Conservation (phyloP, 2,888 invertebrate genomes). For the Phragmatobia fuliginosa region DNA sequence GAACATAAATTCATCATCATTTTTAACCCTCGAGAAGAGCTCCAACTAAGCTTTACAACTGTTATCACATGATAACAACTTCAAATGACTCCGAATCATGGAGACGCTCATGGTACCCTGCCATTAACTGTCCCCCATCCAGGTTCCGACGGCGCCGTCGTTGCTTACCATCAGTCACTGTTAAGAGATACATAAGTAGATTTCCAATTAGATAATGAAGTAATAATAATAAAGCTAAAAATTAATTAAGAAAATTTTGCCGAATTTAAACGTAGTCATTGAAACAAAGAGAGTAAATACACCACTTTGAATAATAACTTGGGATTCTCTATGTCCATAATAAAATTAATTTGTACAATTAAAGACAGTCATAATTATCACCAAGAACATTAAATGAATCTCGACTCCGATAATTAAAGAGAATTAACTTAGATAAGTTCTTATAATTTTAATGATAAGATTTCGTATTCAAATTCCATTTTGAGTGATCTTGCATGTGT, state of each 20-base stretch:
- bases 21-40: too few species aligned
- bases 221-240: too few species aligned
- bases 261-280: neutral
- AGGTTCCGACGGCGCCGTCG: too few species aligned
- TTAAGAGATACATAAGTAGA: neutral
- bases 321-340: conserved; percentile 25
- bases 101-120: too few species aligned
- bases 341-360: conserved; percentile 37
- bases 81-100: too few species aligned
- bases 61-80: too few species aligned
- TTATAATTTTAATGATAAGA: neutral
- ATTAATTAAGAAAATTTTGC: conserved; percentile 1
- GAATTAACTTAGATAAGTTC: conserved; percentile 38
- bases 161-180: too few species aligned
- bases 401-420: conserved; percentile 37
- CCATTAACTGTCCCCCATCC: too few species aligned
- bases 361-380: conserved; percentile 39
- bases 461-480: neutral
- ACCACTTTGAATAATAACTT: neutral
- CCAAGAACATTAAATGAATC: conserved; percentile 33
- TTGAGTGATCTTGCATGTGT: too few species aligned
- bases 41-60: too few species aligned
- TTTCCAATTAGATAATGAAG: neutral
- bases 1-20: too few species aligned
- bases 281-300: conserved; percentile 1